phyloP scores from a whole-genome alignment of 2,113 vertebrate genomes.

The Regulus satrapa region DNA sequence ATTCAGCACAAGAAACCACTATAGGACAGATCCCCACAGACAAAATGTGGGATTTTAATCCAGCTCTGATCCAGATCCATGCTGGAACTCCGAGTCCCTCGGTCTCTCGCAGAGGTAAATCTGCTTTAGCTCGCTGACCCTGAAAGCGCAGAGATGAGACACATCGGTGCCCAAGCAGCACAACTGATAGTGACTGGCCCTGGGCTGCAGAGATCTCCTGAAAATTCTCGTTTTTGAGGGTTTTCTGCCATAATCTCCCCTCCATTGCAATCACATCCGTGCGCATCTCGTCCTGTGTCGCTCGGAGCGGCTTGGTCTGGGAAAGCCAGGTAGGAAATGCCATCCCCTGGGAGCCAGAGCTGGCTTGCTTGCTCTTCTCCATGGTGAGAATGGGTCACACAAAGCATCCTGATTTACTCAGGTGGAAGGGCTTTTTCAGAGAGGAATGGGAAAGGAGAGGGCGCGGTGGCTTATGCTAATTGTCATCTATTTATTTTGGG shows the following conservation, averaged over 20 bases:
- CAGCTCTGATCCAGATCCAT: neutral
- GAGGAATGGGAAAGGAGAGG: neutral
- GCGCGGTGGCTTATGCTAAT: slow-evolving; percentile 44
- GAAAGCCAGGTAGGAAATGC: neutral
- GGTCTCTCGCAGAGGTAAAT: neutral
- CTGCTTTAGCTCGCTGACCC: neutral
- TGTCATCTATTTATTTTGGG: slow-evolving; percentile 57
- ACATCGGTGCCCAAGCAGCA: neutral
- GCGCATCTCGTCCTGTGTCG: neutral
- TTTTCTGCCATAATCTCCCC: neutral
- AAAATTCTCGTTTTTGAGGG: neutral
- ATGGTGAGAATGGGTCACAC: neutral
- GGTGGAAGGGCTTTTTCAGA: slow-evolving; percentile 21
- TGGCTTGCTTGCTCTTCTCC: neutral
- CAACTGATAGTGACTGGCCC: neutral
- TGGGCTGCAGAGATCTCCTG: neutral
- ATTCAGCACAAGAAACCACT: accelerated
- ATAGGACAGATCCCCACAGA: neutral
- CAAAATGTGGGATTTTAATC: neutral
- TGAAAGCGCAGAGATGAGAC: neutral
- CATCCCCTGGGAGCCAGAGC: neutral
- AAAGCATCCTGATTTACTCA: slow-evolving; percentile 49
- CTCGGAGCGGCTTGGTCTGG: neutral
- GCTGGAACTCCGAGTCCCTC: neutral
- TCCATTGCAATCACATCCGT: neutral